Evolutionary conservation across 2,113 vertebrate genomes (phyloP), one percentile per base, ranked within the genome.

Genomic region (Pelusios castaneus): DNA sequence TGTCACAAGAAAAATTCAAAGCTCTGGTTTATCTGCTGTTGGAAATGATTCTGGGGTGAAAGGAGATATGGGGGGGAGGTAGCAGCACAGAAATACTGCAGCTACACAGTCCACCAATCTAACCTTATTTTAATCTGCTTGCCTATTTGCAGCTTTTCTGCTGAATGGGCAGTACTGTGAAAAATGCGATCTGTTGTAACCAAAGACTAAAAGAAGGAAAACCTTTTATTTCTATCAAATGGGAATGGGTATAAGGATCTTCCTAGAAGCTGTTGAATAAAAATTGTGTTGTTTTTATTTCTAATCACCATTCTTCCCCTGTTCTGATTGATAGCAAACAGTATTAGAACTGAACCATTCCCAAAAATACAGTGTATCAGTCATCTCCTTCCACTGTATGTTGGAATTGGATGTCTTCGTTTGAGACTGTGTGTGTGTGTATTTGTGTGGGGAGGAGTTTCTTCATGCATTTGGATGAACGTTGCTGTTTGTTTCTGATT

Each of bases 1-100:
- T 89, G 95, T 97, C 97, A 96, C 87, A 95, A 95, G 94, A 95
- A 90, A 92, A 97, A 97, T 96, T 96, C 79, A 81, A 94, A 97
- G 89, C 82, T 94, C 89, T 95, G 95, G 92, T 97, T 97, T 97
- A 96, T 97, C 89, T 79, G 80, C 93, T 94, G 91, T 95, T 97
- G 91, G 91, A 94, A 96, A 92, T 95, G 92, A 92, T 88, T 97
- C 84, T 82, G 77, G 87, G 76, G 81, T 87, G 91, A 63, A 85
- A 90, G 88, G 82, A 89, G 78, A 58, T 92, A 88, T 0, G 1
- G 31, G 73, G 90, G 83, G 17, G 10, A 52, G 49, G 41, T 88
- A 88, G 87, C 27, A 80, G 82, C 49, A 34, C 13, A 80, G 80
- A 63, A 51, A 81, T 70, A 52, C 55, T 94, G 60, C 52, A 88